Evolutionary conservation across 2,888 invertebrate genomes (phyloP), one percentile per base, ranked within the genome.

Genomic region (Vesta saturnalis): DNA sequence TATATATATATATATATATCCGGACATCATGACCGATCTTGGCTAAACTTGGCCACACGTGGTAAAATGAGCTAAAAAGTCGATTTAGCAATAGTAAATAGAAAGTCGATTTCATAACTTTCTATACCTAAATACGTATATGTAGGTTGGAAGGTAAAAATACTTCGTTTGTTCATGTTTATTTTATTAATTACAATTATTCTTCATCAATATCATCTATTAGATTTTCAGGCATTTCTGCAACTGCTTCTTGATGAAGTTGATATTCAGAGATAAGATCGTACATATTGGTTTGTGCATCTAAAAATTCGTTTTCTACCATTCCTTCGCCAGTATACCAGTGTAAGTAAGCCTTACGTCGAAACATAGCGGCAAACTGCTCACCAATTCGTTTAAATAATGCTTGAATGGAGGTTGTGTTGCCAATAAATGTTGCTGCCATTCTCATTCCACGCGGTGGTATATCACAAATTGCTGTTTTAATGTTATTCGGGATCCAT

Each of bases 341-440:
- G 87, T 94, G 94, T 83, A 89, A 87, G 89, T 90, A 94, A 84
- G 86, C 96, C 86, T 87, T 93, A 82, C 90, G 85, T 3, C 90
- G 84, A 84, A 89, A 90, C 90, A 91, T 91, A 64, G 88, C 88
- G 22, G 85, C 85, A 78, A 87, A 89, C 74, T 86, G 86, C 70
- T 81, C 81, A 16, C 78, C 79, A 63, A 83, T 81, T 70, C 83
- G 77, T 68, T 78, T 94, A 87, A 96, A 96, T 77, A 95, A 83
- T 83, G n/a, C 95, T 81, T 95, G 95, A 71, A 89, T 88, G 67
- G 88, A 87, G 3, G 89, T 89, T 54, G 86, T 85, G 80, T 89
- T 90, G 60, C 88, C 89, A 73, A 90, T 87, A 81, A 90, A 90
- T 14, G 74, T 74, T 0, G 73, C 74, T 1, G 69, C 54, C 62